Evolutionary conservation across 2,888 invertebrate genomes (phyloP).

Genomic region (Tanypteryx hageni): DNA sequence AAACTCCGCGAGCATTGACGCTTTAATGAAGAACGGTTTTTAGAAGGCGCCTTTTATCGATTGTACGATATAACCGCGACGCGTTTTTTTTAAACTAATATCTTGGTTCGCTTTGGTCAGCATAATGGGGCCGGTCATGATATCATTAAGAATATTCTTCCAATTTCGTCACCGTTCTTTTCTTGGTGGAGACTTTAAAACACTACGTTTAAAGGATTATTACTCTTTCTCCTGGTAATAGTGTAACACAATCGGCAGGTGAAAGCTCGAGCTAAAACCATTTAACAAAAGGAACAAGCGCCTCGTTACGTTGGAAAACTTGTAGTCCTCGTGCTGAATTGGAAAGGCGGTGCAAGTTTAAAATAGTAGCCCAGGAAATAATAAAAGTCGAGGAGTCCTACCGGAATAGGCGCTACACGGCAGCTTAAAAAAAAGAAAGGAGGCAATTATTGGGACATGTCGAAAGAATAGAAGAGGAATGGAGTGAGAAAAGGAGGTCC

Average conservation of each 20-base stretch:
- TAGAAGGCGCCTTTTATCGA: background rate
- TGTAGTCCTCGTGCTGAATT: background rate
- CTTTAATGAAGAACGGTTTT: background rate
- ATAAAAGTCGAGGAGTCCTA: constrained; percentile 17
- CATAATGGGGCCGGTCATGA: background rate
- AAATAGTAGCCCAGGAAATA: background rate
- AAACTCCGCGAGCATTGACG: background rate
- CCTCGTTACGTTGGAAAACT: constrained; percentile 33
- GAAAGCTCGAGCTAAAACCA: background rate
- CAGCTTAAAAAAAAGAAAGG: background rate
- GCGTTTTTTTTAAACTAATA: background rate
- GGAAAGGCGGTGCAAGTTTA: background rate
- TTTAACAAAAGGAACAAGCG: constrained; percentile 30
- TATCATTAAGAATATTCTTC: background rate
- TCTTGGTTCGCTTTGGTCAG: background rate
- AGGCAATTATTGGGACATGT: constrained; percentile 49
- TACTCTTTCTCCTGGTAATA: background rate
- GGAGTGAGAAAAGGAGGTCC: constrained; percentile 20
- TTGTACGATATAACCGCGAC: background rate
- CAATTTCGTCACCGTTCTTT: background rate
- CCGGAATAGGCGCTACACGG: background rate
- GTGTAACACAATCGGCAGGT: no score
- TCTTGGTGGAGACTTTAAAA: background rate
- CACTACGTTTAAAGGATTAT: background rate
- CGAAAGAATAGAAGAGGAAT: constrained; percentile 6